Evolutionary conservation across 37 sponge, comb jelly and placozoan genomes (phyloP).

Genomic region (Ianthella basta): DNA sequence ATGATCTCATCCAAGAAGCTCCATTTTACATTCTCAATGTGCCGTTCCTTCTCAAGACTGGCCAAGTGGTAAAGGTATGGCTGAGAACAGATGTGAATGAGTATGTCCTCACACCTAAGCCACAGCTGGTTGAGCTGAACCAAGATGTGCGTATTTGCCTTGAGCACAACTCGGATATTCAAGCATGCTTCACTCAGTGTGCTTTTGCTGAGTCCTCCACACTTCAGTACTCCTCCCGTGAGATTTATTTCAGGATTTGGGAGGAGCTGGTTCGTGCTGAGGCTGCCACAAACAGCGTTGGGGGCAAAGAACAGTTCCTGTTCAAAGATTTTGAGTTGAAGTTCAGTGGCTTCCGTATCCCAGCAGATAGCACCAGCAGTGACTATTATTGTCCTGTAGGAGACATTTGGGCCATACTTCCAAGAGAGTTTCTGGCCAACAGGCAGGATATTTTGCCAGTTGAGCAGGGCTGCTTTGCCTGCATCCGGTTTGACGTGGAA

Average conservation of each 20-base stretch:
- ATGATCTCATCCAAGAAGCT: background rate
- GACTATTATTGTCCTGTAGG: slow-evolving; percentile 42
- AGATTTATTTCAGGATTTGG: slow-evolving; percentile 59
- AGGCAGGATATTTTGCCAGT: slow-evolving; percentile 44
- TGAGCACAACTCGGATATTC: slow-evolving; percentile 62
- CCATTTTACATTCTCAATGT: background rate
- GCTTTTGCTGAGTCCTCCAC: slow-evolving; percentile 39
- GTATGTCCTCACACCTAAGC: slow-evolving; percentile 37
- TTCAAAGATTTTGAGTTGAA: slow-evolving; percentile 47
- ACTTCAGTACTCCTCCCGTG: slow-evolving; percentile 13
- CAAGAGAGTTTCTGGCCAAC: slow-evolving; percentile 26
- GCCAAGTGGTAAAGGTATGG: slow-evolving; percentile 53
- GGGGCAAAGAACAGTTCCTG: slow-evolving; percentile 4
- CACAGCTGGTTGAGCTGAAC: slow-evolving; percentile 61
- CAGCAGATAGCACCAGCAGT: slow-evolving; percentile 11
- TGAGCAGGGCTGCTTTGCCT: slow-evolving; percentile 52
- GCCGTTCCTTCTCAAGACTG: background rate
- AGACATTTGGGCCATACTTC: background rate
- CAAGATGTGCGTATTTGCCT: slow-evolving; percentile 58
- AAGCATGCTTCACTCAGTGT: slow-evolving; percentile 65
- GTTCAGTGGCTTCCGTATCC: slow-evolving; percentile 23
- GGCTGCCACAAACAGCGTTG: slow-evolving; percentile 56
- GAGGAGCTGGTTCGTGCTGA: slow-evolving; percentile 68
- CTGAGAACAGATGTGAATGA: slow-evolving; percentile 45
- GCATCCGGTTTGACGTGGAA: slow-evolving; percentile 62